Conservation (phyloP, 2,113 vertebrate genomes). For the Leucoraja erinaceus region DNA sequence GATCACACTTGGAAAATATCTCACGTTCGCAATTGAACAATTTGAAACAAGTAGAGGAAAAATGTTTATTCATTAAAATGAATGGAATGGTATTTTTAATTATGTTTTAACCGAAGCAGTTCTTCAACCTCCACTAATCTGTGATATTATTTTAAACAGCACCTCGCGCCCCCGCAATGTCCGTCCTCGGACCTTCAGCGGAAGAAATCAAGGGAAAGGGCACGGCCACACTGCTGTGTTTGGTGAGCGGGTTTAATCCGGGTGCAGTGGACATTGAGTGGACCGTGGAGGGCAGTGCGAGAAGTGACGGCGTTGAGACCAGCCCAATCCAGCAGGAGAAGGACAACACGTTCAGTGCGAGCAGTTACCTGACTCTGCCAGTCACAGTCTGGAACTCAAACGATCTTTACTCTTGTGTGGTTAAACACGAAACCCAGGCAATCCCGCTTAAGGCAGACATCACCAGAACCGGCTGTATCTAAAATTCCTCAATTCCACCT, state of each 20-base stretch:
- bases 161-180: background rate
- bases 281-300: conserved; percentile 11
- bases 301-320: background rate
- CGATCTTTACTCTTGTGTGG: background rate
- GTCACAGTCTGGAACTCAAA: background rate
- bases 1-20: too few species aligned
- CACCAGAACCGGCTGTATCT: background rate
- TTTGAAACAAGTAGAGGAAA: too few species aligned
- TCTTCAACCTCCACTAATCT: too few species aligned
- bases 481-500: background rate
- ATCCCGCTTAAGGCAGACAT: background rate
- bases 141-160: background rate
- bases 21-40: too few species aligned
- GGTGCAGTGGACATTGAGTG: conserved; percentile 10
- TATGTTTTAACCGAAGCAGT: too few species aligned
- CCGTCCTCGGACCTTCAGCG: background rate
- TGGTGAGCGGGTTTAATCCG: conserved; percentile 32
- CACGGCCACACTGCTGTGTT: conserved; percentile 26
- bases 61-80: too few species aligned
- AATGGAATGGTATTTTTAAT: too few species aligned
- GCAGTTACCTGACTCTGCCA: background rate
- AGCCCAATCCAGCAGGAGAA: background rate
- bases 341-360: too few species aligned
- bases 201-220: background rate
- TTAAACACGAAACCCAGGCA: background rate